Evolutionary conservation across 2,797 vertebrate species (phyloP), one percentile per base, ranked within the genome.

Genomic region (Mormyrops attenuatus): DNA sequence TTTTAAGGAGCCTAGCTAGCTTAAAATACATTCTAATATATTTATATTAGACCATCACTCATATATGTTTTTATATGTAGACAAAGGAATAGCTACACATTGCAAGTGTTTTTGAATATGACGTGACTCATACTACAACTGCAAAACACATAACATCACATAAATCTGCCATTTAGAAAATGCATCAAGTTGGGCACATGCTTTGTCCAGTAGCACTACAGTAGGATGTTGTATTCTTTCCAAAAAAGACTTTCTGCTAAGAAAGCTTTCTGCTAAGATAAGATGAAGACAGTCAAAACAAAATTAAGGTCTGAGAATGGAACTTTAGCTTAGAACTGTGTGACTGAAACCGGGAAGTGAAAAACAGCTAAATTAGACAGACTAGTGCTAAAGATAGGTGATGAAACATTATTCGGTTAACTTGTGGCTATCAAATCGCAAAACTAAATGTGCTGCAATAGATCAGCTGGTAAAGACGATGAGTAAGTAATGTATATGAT

Each of bases 231-330:
- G 15, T 41, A 77, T 38, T 38, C 69, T 77, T 41, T 73, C 69
- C 0, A 3, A 88, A 77, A 77, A 92, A 90, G 57, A 90, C 92
- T 89, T 85, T 84, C 13, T 52, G 66, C 88, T 91, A 90, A 88
- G 87, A 52, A 57, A 85, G 13, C 91, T 88, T 34, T 5, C 34
- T 80, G 38, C 22, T 73, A 66, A 88, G 80, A 44, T 77, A 88
- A 89, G 20, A 73, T 69, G 87, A 89, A 90, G 90, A 91, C 80
- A 87, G 80, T 50, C 17, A 52, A 52, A 73, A 73, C 77, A n/a
- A 53, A 50, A 87, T 90, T 89, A 90, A 49, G 30, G 20, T 8
- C 20, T 20, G n/a, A 57, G 50, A 92, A 90, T 26, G 47, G 82
- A 85, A 47, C 34, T 38, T 77, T 38, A 50, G 44, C 20, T 47